These are phyloP conservation scores for Porites divaricata DNA, from an alignment of 92 coral and sea anemone genomes.

Conservation along the genomic window DNA sequence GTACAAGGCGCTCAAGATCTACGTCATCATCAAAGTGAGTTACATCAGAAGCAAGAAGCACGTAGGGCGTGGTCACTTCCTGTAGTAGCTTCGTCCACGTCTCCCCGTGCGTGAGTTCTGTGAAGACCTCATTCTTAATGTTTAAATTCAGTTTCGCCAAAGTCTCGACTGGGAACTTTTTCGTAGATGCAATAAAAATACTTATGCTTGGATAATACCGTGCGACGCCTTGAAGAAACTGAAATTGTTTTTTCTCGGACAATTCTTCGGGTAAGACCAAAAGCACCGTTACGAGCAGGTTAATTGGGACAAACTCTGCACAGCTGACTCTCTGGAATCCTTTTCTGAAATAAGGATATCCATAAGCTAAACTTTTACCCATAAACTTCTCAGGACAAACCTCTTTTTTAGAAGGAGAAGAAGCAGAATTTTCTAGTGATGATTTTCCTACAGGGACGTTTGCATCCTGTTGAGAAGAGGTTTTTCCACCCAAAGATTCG, in stretches of 20 bases:
- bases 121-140: constrained; percentile 4
- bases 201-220: constrained; percentile 62
- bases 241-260: constrained; percentile 31
- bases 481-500: constrained; percentile 49
- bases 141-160: constrained; percentile 21
- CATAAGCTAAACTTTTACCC: constrained; percentile 79
- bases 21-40: constrained; percentile 71
- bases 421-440: background rate
- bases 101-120: constrained; percentile 40
- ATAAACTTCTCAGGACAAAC: constrained; percentile 93
- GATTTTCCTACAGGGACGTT: constrained; percentile 2
- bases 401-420: constrained; percentile 46
- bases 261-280: constrained; percentile 56
- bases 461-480: constrained; percentile 10
- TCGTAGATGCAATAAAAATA: constrained; percentile 55
- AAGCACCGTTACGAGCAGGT: constrained; percentile 70
- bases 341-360: constrained; percentile 92
- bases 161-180: constrained; percentile 33
- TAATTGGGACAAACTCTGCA: constrained; percentile 65
- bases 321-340: constrained; percentile 87
- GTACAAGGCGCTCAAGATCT: constrained; percentile 58
- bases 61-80: constrained; percentile 61
- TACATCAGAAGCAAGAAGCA: constrained; percentile 59
- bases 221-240: constrained; percentile 53
- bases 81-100: constrained; percentile 49